Percentiles rank a stretch among this genome's conserved stretches.
Conservation (phyloP, 2,888 invertebrate genomes). For the Himalopsyche kuldschensis region DNA sequence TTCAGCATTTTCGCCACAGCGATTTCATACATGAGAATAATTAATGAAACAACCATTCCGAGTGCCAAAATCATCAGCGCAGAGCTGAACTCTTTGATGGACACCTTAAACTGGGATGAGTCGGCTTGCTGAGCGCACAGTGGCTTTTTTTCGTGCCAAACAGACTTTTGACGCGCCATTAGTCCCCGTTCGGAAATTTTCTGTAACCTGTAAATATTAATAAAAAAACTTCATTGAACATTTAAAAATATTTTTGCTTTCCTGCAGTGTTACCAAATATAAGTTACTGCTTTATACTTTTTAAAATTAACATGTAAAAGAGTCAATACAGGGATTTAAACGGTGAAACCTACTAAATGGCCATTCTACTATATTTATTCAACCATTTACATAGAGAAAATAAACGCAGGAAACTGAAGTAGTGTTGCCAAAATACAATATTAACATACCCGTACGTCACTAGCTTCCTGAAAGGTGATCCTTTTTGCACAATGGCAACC, state of each 20-base stretch:
- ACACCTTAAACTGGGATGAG: conserved; percentile 56
- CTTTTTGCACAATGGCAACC: conserved; percentile 60
- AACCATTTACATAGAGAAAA: too few species aligned
- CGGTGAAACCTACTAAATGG: too few species aligned
- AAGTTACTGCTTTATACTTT: too few species aligned
- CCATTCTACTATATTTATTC: too few species aligned
- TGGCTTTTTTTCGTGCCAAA: conserved; percentile 64
- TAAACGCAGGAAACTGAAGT: background rate
- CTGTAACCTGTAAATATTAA: conserved; percentile 60
- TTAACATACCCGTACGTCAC: conserved; percentile 61
- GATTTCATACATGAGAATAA: conserved; percentile 50
- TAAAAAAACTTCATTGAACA: too few species aligned
- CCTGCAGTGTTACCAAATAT: too few species aligned
- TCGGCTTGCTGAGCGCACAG: conserved; percentile 58
- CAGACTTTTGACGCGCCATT: conserved; percentile 58
- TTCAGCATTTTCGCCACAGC: background rate
- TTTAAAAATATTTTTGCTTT: too few species aligned
- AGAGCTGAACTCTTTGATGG: conserved; percentile 62
- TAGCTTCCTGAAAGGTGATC: conserved; percentile 65
- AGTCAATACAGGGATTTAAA: too few species aligned
- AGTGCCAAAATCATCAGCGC: conserved; percentile 57
- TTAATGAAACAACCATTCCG: conserved; percentile 52
- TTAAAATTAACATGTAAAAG: too few species aligned
- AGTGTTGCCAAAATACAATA: background rate
- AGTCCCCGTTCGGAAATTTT: conserved; percentile 63